Conservation (phyloP, 2,888 invertebrate genomes). For the Cyaniris semiargus region DNA sequence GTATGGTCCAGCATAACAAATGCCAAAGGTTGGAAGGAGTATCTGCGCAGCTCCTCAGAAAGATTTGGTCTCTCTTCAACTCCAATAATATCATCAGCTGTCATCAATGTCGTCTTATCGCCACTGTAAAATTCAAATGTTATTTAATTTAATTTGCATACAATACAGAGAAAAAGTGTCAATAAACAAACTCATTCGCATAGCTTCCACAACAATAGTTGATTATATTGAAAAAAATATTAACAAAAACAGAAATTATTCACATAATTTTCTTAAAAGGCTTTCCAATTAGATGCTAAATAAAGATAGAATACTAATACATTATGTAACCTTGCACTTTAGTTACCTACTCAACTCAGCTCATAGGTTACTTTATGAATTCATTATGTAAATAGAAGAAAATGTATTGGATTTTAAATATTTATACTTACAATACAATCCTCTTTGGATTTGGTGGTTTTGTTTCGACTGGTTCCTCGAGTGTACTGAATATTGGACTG, state of each 20-base stretch:
- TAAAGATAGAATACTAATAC: not conserved
- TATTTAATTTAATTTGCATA: not conserved
- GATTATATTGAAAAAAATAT: not conserved
- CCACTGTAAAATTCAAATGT: conserved; percentile 59
- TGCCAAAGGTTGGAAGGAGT: conserved; percentile 71
- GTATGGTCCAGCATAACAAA: conserved; percentile 77
- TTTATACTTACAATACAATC: conserved; percentile 68
- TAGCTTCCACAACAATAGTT: not conserved
- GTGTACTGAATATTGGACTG: conserved; percentile 46
- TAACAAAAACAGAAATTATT: not conserved
- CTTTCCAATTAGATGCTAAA: not conserved
- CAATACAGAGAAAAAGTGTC: not conserved
- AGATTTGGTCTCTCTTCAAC: conserved; percentile 76
- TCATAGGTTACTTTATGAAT: not conserved
- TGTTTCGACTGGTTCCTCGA: conserved; percentile 55
- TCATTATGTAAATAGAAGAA: conserved; percentile 35
- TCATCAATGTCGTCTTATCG: conserved; percentile 70
- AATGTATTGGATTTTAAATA: conserved; percentile 27
- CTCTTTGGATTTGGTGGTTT: conserved; percentile 66
- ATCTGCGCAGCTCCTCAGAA: conserved; percentile 70
- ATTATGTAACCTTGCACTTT: not conserved
- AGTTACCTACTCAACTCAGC: not conserved
- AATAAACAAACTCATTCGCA: conserved; percentile 1
- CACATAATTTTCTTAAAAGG: not conserved
- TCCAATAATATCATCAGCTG: conserved; percentile 75